A percentile compares a stretch with the other conserved stretches of the same genome.
phyloP scores from a whole-genome alignment of 92 coral and sea anemone species.

The Zoanthus sociatus region DNA sequence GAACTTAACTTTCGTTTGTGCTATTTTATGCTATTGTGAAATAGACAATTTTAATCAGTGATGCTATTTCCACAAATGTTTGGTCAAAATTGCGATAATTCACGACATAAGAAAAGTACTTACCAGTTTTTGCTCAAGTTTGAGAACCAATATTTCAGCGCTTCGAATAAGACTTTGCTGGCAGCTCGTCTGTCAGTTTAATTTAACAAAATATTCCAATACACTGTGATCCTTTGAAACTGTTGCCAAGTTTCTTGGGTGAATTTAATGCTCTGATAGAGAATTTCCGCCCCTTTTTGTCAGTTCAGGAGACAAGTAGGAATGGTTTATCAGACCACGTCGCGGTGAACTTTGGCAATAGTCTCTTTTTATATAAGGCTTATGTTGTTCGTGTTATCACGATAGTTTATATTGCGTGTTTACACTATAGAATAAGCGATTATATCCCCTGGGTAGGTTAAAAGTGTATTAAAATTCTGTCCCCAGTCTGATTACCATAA shows the following conservation, averaged over 20 bases:
- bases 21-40: conserved; percentile 11
- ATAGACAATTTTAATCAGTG: conserved; percentile 22
- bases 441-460: conserved; percentile 46
- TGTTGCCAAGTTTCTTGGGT: conserved; percentile 54
- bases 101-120: background rate
- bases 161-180: background rate
- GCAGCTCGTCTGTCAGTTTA: background rate
- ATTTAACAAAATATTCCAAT: background rate
- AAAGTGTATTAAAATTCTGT: conserved; percentile 43
- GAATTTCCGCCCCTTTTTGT: conserved; percentile 52
- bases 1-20: conserved; percentile 18
- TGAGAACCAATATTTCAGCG: conserved; percentile 1
- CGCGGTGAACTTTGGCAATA: conserved; percentile 30
- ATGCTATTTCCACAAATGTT: background rate
- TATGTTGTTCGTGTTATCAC: background rate
- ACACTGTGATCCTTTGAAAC: background rate
- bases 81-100: background rate
- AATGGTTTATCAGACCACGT: conserved; percentile 17
- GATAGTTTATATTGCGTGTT: conserved; percentile 2
- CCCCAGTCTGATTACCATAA: conserved; percentile 34
- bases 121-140: conserved; percentile 35
- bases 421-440: conserved; percentile 34
- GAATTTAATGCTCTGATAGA: conserved; percentile 30
- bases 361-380: background rate
- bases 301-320: conserved; percentile 8